Percentiles rank a stretch among this genome's conserved stretches.
Evolutionary conservation across 2,797 vertebrate species (phyloP).

Genomic region (Acrossocheilus fasciatus): DNA sequence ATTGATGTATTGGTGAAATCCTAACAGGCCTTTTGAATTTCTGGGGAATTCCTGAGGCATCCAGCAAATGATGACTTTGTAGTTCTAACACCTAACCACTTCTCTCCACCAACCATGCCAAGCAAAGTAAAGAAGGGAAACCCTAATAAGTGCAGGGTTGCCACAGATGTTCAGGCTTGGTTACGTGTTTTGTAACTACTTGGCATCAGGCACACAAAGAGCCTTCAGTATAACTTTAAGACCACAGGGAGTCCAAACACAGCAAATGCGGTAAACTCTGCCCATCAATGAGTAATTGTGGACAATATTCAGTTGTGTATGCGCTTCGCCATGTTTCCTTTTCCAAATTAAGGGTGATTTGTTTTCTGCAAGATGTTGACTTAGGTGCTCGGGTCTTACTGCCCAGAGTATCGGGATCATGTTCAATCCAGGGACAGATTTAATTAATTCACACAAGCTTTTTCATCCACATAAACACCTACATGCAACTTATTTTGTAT

Average conservation of each 20-base stretch:
- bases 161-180: constrained; percentile 40
- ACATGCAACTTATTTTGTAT: not conserved
- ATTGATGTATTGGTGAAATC: constrained; percentile 12
- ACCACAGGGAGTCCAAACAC: constrained; percentile 22
- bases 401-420: not conserved
- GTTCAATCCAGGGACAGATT: constrained; percentile 20
- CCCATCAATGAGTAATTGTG: constrained; percentile 23
- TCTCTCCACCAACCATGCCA: constrained; percentile 54
- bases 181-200: constrained; percentile 39
- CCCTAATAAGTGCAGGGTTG: constrained; percentile 43
- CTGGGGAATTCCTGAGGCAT: constrained; percentile 72
- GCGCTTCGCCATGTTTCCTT: constrained; percentile 8
- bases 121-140: constrained; percentile 54
- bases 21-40: constrained; percentile 50
- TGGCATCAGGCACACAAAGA: constrained; percentile 46
- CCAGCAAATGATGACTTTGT: constrained; percentile 74
- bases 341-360: constrained; percentile 41
- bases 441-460: constrained; percentile 7
- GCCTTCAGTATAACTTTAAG: constrained; percentile 44
- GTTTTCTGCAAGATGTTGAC: constrained; percentile 39
- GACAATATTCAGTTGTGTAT: constrained; percentile 24
- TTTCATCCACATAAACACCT: constrained; percentile 9
- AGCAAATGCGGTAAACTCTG: constrained; percentile 41
- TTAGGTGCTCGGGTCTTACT: constrained; percentile 33
- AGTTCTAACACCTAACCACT: constrained; percentile 60